Conservation (phyloP, 2,797 vertebrate species). For the Pseudochaenichthys georgianus region DNA sequence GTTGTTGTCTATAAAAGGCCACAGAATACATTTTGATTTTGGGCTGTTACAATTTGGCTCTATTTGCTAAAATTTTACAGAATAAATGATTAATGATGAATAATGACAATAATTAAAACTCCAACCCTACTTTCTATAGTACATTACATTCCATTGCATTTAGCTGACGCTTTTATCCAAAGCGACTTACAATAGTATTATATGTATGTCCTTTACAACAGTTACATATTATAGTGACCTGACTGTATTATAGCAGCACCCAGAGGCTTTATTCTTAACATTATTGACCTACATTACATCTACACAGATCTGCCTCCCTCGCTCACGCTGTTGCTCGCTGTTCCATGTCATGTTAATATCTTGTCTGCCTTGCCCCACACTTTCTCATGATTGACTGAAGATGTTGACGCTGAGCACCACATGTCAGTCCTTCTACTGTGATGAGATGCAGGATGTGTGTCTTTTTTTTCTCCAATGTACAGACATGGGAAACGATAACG, state of each 20-base stretch:
- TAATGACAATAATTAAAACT: neutral
- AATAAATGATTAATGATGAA: neutral
- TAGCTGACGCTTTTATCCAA: too few species aligned
- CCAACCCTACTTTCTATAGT: neutral
- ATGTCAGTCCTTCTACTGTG: constrained; percentile 3
- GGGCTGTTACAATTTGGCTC: neutral
- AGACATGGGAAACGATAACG: constrained; percentile 39
- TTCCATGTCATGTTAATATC: constrained; percentile 31
- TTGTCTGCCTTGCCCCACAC: constrained; percentile 15
- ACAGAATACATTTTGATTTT: neutral
- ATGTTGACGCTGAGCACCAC: constrained; percentile 29
- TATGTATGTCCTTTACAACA: too few species aligned
- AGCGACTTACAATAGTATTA: too few species aligned
- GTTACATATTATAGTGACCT: neutral
- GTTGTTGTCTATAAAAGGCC: neutral
- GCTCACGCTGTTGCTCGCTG: constrained; percentile 20
- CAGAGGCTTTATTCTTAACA: constrained; percentile 4
- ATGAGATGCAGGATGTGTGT: constrained; percentile 24
- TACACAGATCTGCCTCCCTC: constrained; percentile 1
- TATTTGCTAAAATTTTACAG: neutral
- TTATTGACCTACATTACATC: constrained; percentile 21
- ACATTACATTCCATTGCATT: too few species aligned
- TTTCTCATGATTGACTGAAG: constrained; percentile 46
- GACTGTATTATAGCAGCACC: neutral
- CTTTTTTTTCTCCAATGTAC: neutral